A percentile compares a stretch with the other conserved stretches of the same genome.
phyloP scores from a whole-genome alignment of 2,113 vertebrate species.

The Tringa solitaria region DNA sequence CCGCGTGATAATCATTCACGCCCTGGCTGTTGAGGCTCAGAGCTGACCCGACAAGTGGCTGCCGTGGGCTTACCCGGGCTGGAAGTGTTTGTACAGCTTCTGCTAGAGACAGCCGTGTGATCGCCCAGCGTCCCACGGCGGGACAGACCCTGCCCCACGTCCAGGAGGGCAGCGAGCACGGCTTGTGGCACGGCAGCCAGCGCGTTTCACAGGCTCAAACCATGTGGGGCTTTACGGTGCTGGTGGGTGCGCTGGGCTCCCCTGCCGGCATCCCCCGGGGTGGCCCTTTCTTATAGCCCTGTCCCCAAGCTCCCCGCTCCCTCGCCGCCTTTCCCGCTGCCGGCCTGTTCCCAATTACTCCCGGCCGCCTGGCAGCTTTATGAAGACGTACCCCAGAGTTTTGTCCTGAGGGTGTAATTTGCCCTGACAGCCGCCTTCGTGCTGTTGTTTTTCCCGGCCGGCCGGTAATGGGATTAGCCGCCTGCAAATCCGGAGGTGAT shows the following conservation, averaged over 20 bases:
- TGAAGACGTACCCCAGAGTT: neutral
- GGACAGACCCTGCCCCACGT: rapidly evolving
- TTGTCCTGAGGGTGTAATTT: conserved; percentile 18
- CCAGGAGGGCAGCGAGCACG: neutral
- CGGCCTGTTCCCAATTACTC: neutral
- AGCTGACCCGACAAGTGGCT: neutral
- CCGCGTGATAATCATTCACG: neutral
- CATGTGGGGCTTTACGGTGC: neutral
- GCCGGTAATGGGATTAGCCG: conserved; percentile 13
- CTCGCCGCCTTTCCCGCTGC: neutral
- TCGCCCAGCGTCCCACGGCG: rapidly evolving
- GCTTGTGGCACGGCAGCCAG: rapidly evolving
- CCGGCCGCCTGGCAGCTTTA: neutral
- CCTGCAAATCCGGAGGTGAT: neutral
- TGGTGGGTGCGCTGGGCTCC: neutral
- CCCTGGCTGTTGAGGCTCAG: neutral
- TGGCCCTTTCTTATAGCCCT: neutral
- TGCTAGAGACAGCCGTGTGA: neutral
- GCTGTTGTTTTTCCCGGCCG: neutral
- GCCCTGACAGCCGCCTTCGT: neutral
- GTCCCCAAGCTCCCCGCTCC: neutral
- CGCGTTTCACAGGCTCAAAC: rapidly evolving
- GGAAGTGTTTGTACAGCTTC: neutral
- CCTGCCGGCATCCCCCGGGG: neutral
- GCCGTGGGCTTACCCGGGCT: neutral